Evolutionary conservation across 30 jellyfish, hydroid and myxozoan species (phyloP).

Genomic region (Hydractinia echinata): DNA sequence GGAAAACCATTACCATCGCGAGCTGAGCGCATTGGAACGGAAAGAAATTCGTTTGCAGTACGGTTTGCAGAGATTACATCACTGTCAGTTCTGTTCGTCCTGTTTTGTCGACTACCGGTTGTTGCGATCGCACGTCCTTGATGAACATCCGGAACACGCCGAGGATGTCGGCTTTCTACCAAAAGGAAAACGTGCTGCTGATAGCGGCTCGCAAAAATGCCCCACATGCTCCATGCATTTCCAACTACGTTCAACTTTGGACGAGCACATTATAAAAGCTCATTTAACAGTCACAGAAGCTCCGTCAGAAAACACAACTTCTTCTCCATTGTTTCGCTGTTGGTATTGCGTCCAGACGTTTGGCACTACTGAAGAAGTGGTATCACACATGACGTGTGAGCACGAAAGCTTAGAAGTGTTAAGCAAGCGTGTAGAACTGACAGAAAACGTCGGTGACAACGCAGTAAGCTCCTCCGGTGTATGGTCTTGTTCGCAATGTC

Average conservation of each 20-base stretch:
- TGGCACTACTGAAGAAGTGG: constrained; percentile 37
- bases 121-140: constrained; percentile 37
- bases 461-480: constrained; percentile 34
- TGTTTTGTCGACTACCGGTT: constrained; percentile 40
- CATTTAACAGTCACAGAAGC: constrained; percentile 31
- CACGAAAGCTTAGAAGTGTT: constrained; percentile 33
- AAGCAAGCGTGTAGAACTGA: constrained; percentile 39
- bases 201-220: constrained; percentile 30
- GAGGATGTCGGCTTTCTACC: constrained; percentile 24
- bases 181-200: background rate
- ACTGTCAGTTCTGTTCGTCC: constrained; percentile 32
- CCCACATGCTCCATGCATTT: constrained; percentile 34
- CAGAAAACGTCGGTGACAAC: constrained; percentile 34
- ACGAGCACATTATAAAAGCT: constrained; percentile 35
- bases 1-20: constrained; percentile 32
- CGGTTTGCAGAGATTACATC: constrained; percentile 37
- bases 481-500: constrained; percentile 45
- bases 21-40: constrained; percentile 26
- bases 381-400: constrained; percentile 34
- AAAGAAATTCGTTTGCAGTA: constrained; percentile 36
- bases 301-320: background rate
- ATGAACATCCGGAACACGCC: constrained; percentile 35
- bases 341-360: constrained; percentile 33
- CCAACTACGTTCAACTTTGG: constrained; percentile 38
- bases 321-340: constrained; percentile 27